A percentile compares a stretch with the other conserved stretches of the same genome.
phyloP scores from a whole-genome alignment of 2,797 vertebrate genomes.

The Brachymystax lenok region DNA sequence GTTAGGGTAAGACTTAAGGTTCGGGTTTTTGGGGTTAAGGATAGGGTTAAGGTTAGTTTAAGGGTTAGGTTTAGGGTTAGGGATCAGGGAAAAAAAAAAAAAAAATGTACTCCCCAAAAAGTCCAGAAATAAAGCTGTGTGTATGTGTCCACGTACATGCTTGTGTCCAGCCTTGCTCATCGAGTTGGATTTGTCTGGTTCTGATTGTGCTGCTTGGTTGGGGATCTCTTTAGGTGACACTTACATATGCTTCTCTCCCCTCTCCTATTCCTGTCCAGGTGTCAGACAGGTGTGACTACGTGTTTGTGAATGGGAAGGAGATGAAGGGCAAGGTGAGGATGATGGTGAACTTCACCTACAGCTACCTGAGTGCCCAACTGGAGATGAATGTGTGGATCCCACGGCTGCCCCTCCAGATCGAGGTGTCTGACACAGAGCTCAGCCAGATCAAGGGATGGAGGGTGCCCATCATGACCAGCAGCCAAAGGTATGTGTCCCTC shows the following conservation, averaged over 20 bases:
- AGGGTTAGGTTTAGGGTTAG: too few relatives aligned
- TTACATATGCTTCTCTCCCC: background rate
- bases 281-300: conserved; percentile 82
- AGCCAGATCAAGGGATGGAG: conserved; percentile 87
- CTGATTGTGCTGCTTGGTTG: background rate
- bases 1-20: too few relatives aligned
- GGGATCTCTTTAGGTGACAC: background rate
- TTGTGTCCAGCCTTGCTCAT: background rate
- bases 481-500: conserved; percentile 79
- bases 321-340: conserved; percentile 80
- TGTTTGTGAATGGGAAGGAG: conserved; percentile 87
- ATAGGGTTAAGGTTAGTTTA: too few relatives aligned
- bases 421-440: conserved; percentile 85
- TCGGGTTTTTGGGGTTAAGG: too few relatives aligned
- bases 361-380: conserved; percentile 79
- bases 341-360: conserved; percentile 81
- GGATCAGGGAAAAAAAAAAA: too few relatives aligned
- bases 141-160: background rate
- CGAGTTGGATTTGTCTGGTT: background rate
- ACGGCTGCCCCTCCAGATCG: conserved; percentile 83
- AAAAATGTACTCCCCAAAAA: too few relatives aligned
- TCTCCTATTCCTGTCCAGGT: conserved; percentile 65
- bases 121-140: too few relatives aligned
- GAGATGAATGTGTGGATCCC: conserved; percentile 83
- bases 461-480: conserved; percentile 75